Conservation (phyloP, 2,113 vertebrate genomes). For the Actenoides hombroni region DNA sequence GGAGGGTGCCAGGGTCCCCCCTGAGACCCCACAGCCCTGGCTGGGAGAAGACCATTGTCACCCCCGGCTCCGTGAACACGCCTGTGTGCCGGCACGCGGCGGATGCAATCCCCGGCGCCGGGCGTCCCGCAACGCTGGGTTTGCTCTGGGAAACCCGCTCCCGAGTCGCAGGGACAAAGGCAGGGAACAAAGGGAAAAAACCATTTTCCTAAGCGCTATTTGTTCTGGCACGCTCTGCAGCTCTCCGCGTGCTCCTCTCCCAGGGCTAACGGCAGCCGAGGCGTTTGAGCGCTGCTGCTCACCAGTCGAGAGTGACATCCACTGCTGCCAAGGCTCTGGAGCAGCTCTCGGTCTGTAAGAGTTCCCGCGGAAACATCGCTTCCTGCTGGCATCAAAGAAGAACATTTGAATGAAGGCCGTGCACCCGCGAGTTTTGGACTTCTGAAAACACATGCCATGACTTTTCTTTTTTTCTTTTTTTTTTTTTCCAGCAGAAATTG, state of each 20-base stretch:
- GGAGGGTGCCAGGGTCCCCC: neutral
- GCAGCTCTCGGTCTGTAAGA: neutral
- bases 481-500: neutral
- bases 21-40: neutral
- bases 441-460: neutral
- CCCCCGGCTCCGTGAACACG: accelerated
- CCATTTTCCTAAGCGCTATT: conserved; percentile 27
- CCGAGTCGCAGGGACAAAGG: neutral
- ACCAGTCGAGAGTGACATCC: neutral
- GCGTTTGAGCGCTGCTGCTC: neutral
- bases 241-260: neutral
- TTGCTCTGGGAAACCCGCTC: neutral
- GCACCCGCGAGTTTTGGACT: neutral
- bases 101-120: neutral
- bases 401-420: neutral
- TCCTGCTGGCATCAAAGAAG: conserved; percentile 54
- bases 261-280: neutral
- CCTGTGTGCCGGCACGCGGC: neutral
- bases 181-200: conserved; percentile 44
- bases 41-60: neutral
- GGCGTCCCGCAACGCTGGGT: neutral
- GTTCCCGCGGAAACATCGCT: neutral
- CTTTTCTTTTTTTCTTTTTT: neutral
- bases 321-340: conserved; percentile 14
- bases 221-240: conserved; percentile 12